These are phyloP conservation scores for Megathymus violae DNA, from an alignment of 1,140 invertebrate genomes.

Conservation along the genomic window DNA sequence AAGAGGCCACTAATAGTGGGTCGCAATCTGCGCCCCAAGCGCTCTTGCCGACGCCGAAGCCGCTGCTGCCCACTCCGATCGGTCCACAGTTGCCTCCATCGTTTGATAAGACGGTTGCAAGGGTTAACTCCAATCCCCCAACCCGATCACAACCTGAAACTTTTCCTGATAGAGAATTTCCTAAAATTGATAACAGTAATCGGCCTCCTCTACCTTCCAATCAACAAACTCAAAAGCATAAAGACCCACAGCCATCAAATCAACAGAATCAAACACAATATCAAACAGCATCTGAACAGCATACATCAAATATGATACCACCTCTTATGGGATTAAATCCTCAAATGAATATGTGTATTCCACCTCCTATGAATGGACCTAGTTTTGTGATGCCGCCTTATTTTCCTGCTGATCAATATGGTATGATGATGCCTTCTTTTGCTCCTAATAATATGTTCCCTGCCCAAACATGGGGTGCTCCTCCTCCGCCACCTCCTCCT, in stretches of 20 bases:
- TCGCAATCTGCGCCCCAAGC: constrained; percentile 64
- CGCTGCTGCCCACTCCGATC: constrained; percentile 69
- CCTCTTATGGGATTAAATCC: constrained; percentile 72
- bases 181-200: constrained; percentile 42
- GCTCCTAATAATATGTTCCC: constrained; percentile 49
- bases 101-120: constrained; percentile 48
- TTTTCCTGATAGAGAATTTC: constrained; percentile 38
- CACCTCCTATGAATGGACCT: constrained; percentile 59
- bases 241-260: constrained; percentile 34
- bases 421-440: constrained; percentile 68
- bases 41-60: constrained; percentile 73
- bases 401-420: constrained; percentile 70
- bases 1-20: constrained; percentile 60
- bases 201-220: constrained; percentile 17
- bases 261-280: constrained; percentile 30
- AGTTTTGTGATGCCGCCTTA: constrained; percentile 68
- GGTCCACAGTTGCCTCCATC: constrained; percentile 60
- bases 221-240: constrained; percentile 40
- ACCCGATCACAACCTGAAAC: constrained; percentile 40
- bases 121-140: constrained; percentile 47
- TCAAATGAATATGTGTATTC: constrained; percentile 71
- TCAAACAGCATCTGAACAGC: constrained; percentile 35
- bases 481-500: constrained; percentile 67
- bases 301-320: constrained; percentile 57
- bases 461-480: constrained; percentile 55